A percentile compares a stretch with the other conserved stretches of the same genome.
These are phyloP conservation scores for Chamaetylas fuelleborni DNA, from an alignment of 2,113 vertebrate genomes.

Conservation along the genomic window DNA sequence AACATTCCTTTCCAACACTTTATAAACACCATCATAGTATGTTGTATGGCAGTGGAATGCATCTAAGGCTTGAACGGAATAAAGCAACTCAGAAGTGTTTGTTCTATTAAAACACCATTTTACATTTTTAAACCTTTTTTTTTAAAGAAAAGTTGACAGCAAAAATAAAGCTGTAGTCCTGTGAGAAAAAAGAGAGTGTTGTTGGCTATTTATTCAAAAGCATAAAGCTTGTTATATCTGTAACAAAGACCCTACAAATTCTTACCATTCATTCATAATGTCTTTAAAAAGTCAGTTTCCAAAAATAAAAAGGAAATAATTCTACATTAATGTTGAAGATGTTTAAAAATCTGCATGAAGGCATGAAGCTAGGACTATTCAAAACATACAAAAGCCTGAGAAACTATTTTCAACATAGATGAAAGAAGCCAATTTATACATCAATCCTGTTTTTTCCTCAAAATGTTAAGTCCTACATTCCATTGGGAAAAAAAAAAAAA, in stretches of 20 bases:
- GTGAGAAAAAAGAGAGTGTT: neutral
- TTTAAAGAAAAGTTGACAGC: neutral
- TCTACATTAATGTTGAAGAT: neutral
- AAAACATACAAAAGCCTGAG: neutral
- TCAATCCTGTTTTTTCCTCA: neutral
- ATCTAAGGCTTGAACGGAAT: neutral
- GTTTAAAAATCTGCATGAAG: neutral
- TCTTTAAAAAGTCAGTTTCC: neutral
- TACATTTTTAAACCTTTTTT: neutral
- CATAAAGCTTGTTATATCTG: neutral
- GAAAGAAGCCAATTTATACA: neutral
- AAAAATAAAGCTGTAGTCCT: neutral
- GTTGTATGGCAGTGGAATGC: neutral
- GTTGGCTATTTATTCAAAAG: neutral
- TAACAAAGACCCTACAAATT: neutral
- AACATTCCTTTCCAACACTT: constrained; percentile 8
- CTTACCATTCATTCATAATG: neutral
- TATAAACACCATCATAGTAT: neutral
- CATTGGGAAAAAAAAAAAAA: neutral
- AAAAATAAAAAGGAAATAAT: neutral
- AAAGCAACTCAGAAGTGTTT: neutral
- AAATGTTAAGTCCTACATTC: neutral
- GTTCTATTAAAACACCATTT: neutral
- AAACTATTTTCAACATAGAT: neutral
- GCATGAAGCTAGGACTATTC: neutral